phyloP scores from a whole-genome alignment of 35 echinoderm and acorn worm genomes.

The Nesometra sesokonis region DNA sequence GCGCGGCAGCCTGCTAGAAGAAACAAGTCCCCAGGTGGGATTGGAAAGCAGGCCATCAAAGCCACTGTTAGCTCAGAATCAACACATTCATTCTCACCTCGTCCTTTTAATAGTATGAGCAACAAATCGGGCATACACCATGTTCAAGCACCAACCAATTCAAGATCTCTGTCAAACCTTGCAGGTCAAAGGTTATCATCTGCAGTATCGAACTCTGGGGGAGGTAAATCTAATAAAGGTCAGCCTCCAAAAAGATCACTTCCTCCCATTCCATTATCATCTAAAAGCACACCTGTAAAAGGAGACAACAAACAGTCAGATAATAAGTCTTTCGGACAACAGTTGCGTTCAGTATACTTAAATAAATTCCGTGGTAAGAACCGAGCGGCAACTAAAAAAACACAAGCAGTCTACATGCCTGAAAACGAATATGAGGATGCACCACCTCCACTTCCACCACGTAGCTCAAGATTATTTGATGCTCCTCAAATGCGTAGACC shows the following conservation, averaged over 20 bases:
- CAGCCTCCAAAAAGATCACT: constrained; percentile 44
- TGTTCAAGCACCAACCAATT: background rate
- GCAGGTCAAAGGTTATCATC: background rate
- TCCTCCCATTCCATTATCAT: constrained; percentile 31
- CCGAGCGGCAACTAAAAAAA: background rate
- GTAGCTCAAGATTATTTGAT: constrained; percentile 8
- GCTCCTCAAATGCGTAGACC: background rate
- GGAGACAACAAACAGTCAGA: background rate
- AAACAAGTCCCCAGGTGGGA: background rate
- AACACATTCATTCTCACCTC: background rate
- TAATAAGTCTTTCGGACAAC: background rate
- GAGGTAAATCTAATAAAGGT: constrained; percentile 16
- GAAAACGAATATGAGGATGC: constrained; percentile 1
- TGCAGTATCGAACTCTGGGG: constrained; percentile 6
- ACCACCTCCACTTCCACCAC: constrained; percentile 4
- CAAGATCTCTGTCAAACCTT: background rate
- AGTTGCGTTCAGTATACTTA: background rate
- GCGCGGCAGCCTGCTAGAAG: background rate
- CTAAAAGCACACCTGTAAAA: background rate
- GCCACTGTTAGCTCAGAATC: constrained; percentile 15
- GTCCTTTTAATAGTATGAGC: background rate
- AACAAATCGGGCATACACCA: background rate
- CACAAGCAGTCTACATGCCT: background rate
- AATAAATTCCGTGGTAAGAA: background rate
- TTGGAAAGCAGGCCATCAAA: constrained; percentile 39